Base-by-base conservation (phyloP, 2,113 vertebrate species). In the Hypocryptadius cinnamomeus region DNA sequence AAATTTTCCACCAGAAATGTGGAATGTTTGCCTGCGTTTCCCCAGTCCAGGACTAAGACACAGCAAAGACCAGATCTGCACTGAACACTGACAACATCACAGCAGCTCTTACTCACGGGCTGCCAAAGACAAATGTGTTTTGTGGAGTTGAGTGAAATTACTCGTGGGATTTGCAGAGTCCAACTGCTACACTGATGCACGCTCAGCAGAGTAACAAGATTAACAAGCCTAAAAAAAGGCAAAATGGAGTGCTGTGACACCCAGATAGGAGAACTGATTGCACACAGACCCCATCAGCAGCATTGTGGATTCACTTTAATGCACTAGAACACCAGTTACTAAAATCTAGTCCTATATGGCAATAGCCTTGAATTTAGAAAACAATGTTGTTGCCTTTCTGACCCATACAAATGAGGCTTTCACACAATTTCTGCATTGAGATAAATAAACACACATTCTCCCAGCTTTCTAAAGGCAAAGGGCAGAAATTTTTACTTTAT, bases 381-480 rank as follows among this genome's bases (percentile, higher is more conserved):
- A 69, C 84, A 84, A 39, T 56, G 72, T 56, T 85, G 18, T 44
- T 87, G 70, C 30, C 8, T 64, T 90, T 80, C 79, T 90, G 87
- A 87, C 76, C 61, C 56, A 57, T 40, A 87, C 64, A 77, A 91
- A 94, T 90, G 48, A 94, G 86, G 53, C 60, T 88, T 88, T 91
- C 79, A 53, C 54, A 82, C 51, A 42, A 53, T 85, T 90, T 89
- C 89, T 83, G 15, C 51, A 40, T 27, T 78, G 74, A 85, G 56
- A 80, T 74, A 88, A 94, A 92, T 8, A 89, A 54, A 71, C 20
- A 70, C 44, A 53, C 1, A 0, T 37, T 84, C 42, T 66, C 28
- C 21, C 79, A 80, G 64, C 51, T 87, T 85, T 92, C 65, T 69
- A 60, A 87, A 89, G 69, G 74, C 72, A 92, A 85, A 96, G 82